Percentiles rank a stretch among this genome's conserved stretches.
These are phyloP conservation scores for Iguana delicatissima DNA, from an alignment of 2,797 vertebrate species.

Conservation along the genomic window DNA sequence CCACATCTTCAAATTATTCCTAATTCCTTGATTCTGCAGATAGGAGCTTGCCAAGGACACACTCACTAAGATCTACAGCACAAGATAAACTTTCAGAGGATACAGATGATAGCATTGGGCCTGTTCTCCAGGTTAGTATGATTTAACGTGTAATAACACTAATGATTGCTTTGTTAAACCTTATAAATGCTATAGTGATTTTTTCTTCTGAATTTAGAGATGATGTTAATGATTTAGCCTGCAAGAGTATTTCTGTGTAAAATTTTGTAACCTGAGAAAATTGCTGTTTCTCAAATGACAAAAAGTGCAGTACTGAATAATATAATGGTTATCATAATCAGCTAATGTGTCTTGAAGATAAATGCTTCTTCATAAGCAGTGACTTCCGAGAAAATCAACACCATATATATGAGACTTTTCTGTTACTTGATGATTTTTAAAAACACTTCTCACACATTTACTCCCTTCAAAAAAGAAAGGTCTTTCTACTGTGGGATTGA, in stretches of 20 bases:
- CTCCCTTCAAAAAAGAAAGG: not conserved
- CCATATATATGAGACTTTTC: too few relatives aligned
- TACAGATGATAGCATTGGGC: constrained; percentile 66
- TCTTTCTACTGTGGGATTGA: not conserved
- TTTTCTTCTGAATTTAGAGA: not conserved
- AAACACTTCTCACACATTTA: too few relatives aligned
- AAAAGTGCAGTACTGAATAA: not conserved
- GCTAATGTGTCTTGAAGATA: not conserved
- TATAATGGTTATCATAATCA: too few relatives aligned
- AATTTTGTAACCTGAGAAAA: not conserved
- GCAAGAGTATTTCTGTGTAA: not conserved
- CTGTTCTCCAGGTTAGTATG: constrained; percentile 88
- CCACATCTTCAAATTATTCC: not conserved
- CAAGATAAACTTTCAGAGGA: constrained; percentile 32
- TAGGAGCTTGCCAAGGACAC: constrained; percentile 39
- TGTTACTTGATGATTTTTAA: too few relatives aligned
- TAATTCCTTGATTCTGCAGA: constrained; percentile 33
- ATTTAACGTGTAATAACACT: not conserved
- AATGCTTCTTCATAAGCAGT: too few relatives aligned
- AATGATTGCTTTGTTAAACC: not conserved
- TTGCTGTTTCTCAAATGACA: not conserved
- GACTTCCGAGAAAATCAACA: too few relatives aligned
- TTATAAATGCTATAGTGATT: not conserved
- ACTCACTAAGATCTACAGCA: constrained; percentile 4
- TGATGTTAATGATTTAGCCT: not conserved